These are phyloP conservation scores for Gallinago media DNA, from an alignment of 2,113 vertebrate genomes.

Conservation along the genomic window DNA sequence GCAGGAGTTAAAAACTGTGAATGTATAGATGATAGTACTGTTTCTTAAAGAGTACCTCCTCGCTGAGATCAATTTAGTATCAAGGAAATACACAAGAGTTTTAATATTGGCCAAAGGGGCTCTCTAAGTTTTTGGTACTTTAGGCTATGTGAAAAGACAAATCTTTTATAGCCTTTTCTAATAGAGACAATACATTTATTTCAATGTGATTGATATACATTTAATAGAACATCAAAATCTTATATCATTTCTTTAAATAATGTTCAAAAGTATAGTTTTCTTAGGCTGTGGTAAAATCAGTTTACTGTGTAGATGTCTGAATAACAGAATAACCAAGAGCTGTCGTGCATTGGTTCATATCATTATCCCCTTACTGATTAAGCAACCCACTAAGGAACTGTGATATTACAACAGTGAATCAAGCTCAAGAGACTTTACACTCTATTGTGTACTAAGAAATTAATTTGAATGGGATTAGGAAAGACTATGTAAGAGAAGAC, in stretches of 20 bases:
- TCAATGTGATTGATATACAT: neutral
- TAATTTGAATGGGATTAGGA: neutral
- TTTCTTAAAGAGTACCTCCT: neutral
- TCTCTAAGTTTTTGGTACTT: neutral
- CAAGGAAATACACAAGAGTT: neutral
- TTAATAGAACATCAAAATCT: neutral
- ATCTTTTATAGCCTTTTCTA: neutral
- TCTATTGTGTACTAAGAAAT: neutral
- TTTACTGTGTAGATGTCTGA: neutral
- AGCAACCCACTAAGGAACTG: neutral
- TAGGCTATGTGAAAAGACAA: neutral
- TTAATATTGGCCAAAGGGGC: neutral
- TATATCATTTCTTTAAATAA: neutral
- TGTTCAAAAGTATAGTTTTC: neutral
- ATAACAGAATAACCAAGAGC: neutral
- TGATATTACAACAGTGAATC: neutral
- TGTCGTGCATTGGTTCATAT: neutral
- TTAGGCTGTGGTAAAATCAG: neutral
- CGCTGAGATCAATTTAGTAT: neutral
- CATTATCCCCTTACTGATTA: accelerated
- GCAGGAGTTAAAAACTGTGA: neutral
- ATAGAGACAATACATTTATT: neutral
- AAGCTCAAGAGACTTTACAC: neutral
- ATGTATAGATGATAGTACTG: neutral
- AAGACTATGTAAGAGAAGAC: neutral